Percentiles rank a stretch among this genome's conserved stretches.
Conservation (phyloP, 2,797 vertebrate species). For the Betta splendens region DNA sequence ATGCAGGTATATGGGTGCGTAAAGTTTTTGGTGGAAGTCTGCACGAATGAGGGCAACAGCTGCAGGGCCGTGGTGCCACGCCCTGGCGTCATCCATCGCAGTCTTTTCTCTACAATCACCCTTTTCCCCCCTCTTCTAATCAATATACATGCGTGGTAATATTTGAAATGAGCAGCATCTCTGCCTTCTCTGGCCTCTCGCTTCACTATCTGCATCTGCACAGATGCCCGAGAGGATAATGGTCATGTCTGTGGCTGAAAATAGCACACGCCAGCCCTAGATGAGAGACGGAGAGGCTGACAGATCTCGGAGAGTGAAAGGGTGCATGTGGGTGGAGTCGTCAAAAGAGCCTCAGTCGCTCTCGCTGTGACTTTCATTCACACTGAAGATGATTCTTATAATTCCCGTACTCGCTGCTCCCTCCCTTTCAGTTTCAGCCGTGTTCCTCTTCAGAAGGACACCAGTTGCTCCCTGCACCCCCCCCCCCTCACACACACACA, state of each 20-base stretch:
- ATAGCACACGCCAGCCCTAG: slow-evolving; percentile 30
- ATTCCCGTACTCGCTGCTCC: slow-evolving; percentile 44
- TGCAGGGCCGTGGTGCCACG: slow-evolving; percentile 24
- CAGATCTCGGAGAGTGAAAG: slow-evolving; percentile 21
- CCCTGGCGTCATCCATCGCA: slow-evolving; percentile 51
- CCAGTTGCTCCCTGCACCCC: slow-evolving; percentile 54
- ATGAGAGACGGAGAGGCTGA: slow-evolving; percentile 22
- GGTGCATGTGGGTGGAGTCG: slow-evolving; percentile 44
- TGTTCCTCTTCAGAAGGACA: slow-evolving; percentile 45
- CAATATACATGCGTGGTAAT: slow-evolving; percentile 32
- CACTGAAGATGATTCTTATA: slow-evolving; percentile 46
- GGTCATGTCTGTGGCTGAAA: slow-evolving; percentile 40
- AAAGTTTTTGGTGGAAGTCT: slow-evolving; percentile 8
- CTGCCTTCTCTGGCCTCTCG: slow-evolving; percentile 15
- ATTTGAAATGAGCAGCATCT: slow-evolving; percentile 19
- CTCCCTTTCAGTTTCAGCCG: slow-evolving; percentile 22
- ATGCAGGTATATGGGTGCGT: slow-evolving; percentile 29
- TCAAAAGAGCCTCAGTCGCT: slow-evolving; percentile 20
- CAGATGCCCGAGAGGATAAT: slow-evolving; percentile 25
- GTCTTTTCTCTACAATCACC: slow-evolving; percentile 1
- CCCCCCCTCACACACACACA: slow-evolving; percentile 8
- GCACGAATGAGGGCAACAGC: slow-evolving; percentile 5
- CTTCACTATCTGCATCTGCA: slow-evolving; percentile 29
- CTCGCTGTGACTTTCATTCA: slow-evolving; percentile 64
- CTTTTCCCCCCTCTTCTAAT: slow-evolving; percentile 31